Conservation (phyloP, 37 sponge, comb jelly and placozoan genomes). For the Ephydatia muelleri region DNA sequence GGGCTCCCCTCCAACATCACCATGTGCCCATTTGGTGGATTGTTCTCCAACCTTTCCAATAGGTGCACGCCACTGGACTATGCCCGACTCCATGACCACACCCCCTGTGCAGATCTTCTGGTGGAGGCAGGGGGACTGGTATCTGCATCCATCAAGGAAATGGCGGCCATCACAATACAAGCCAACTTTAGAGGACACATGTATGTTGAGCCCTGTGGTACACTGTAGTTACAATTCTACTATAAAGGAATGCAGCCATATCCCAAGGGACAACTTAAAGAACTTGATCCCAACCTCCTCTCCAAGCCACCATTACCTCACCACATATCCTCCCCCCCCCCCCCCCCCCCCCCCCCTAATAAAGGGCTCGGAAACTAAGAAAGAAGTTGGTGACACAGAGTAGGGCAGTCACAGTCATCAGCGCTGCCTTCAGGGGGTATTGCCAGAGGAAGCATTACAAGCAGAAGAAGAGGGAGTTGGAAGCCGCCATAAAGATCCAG, state of each 20-base stretch:
- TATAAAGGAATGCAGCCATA: not conserved
- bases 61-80: slow-evolving; percentile 76
- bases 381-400: slow-evolving; percentile 5
- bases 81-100: slow-evolving; percentile 39
- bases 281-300: no score
- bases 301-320: not conserved
- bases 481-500: slow-evolving; percentile 55
- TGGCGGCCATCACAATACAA: slow-evolving; percentile 73
- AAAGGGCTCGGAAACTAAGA: slow-evolving; percentile 22
- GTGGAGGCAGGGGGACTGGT: slow-evolving; percentile 42
- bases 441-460: slow-evolving; percentile 32
- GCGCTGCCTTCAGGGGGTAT: slow-evolving; percentile 25
- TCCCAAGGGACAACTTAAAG: not conserved
- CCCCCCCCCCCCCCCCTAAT: not conserved
- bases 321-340: not conserved
- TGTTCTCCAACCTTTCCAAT: not conserved
- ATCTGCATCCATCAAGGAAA: slow-evolving; percentile 21
- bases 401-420: slow-evolving; percentile 44
- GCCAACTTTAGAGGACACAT: slow-evolving; percentile 63
- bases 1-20: not conserved
- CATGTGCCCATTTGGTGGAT: no score
- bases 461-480: slow-evolving; percentile 18
- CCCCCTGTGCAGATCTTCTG: slow-evolving; percentile 43
- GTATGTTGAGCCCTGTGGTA: slow-evolving; percentile 6
- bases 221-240: not conserved